phyloP scores from a whole-genome alignment of 2,888 invertebrate genomes.

The Trissonchulus latispiculum region DNA sequence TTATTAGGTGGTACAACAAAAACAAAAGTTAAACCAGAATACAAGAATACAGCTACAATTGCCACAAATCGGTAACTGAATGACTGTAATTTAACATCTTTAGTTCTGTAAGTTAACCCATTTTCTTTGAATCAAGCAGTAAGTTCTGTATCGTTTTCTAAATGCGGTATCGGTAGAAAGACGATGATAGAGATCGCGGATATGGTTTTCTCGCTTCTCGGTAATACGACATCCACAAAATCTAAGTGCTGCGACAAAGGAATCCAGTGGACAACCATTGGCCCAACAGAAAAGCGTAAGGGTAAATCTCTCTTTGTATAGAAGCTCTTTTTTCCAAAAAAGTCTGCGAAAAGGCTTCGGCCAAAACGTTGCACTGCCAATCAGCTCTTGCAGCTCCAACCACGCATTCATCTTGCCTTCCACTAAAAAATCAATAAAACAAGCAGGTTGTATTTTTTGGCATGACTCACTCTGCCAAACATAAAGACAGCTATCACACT shows the following conservation, averaged over 20 bases:
- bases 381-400: neutral
- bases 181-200: neutral
- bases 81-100: too few species aligned
- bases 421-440: neutral
- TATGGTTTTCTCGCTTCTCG: neutral
- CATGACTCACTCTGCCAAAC: too few species aligned
- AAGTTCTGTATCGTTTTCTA: neutral
- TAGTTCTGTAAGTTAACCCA: neutral
- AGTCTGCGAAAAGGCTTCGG: neutral
- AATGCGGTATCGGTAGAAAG: neutral
- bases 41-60: too few species aligned
- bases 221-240: neutral
- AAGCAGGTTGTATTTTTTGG: too few species aligned
- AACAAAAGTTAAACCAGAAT: too few species aligned
- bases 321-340: neutral
- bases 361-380: neutral
- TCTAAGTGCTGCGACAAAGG: neutral
- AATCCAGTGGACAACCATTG: neutral
- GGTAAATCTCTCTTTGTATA: neutral
- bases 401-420: neutral
- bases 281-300: neutral
- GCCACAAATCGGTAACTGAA: too few species aligned
- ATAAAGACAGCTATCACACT: too few species aligned
- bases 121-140: neutral
- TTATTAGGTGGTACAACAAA: too few species aligned